These are phyloP conservation scores for Thereva unica DNA, from an alignment of 2,888 invertebrate species.

Conservation along the genomic window DNA sequence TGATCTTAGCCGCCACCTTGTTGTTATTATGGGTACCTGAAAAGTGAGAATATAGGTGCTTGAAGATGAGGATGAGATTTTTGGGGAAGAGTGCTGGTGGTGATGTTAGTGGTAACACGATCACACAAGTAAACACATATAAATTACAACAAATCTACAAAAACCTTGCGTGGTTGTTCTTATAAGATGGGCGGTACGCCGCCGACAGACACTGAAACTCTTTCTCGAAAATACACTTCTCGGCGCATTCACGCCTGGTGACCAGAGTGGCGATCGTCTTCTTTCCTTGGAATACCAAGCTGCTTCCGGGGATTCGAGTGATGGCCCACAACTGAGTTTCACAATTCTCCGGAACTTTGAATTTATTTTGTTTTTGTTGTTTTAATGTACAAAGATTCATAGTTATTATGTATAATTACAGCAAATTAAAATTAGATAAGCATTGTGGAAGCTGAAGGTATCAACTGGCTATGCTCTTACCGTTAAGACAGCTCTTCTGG, in stretches of 20 bases:
- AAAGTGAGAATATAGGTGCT: no score
- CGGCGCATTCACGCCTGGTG: conserved; percentile 71
- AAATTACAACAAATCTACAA: conserved; percentile 25
- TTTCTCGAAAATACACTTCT: conserved; percentile 62
- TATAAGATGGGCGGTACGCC: conserved; percentile 60
- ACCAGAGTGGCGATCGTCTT: conserved; percentile 65
- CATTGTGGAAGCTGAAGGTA: background rate
- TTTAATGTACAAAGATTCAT: conserved; percentile 2
- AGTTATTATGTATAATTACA: conserved; percentile 17
- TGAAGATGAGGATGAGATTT: no score
- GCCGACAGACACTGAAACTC: conserved; percentile 63
- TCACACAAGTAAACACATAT: conserved; percentile 18
- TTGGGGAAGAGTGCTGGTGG: no score
- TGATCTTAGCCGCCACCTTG: no score
- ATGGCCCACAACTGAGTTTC: conserved; percentile 72
- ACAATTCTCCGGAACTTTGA: conserved; percentile 62
- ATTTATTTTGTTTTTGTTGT: conserved; percentile 26
- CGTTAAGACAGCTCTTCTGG: conserved; percentile 55
- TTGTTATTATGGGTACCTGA: no score
- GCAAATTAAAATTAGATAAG: background rate
- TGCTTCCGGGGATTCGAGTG: conserved; percentile 75
- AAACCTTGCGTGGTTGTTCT: conserved; percentile 57
- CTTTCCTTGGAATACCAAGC: conserved; percentile 69
- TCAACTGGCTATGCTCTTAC: conserved; percentile 45
- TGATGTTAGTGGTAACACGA: conserved; percentile 3